These are phyloP conservation scores for Hepsetus odoe DNA, from an alignment of 2,113 vertebrate species.

Conservation along the genomic window DNA sequence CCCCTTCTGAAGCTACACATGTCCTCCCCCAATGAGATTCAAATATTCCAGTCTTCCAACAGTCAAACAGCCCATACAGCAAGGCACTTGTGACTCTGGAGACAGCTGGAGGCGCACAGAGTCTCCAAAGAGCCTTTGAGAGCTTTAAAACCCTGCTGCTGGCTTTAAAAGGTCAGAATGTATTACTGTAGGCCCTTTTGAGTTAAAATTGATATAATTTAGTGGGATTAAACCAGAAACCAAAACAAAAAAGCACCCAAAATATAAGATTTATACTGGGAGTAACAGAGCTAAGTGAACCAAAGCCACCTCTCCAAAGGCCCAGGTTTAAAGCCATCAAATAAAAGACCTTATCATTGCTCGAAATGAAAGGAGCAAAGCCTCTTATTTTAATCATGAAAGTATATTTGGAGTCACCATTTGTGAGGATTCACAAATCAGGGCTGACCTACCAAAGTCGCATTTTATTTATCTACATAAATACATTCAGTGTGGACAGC, in stretches of 20 bases:
- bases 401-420: not conserved
- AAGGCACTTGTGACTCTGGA: slow-evolving; percentile 50
- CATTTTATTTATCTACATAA: not conserved
- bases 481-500: not conserved
- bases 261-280: slow-evolving; percentile 36
- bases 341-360: slow-evolving; percentile 19
- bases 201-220: slow-evolving; percentile 41
- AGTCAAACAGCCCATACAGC: slow-evolving; percentile 62
- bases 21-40: slow-evolving; percentile 63
- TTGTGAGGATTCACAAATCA: not conserved
- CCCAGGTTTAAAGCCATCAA: slow-evolving; percentile 58
- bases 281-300: slow-evolving; percentile 19
- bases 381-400: not conserved
- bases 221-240: slow-evolving; percentile 39
- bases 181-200: slow-evolving; percentile 8
- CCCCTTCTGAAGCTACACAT: slow-evolving; percentile 50
- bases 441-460: not conserved
- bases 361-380: not conserved
- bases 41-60: slow-evolving; percentile 69
- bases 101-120: slow-evolving; percentile 55
- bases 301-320: slow-evolving; percentile 61
- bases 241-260: not conserved
- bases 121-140: slow-evolving; percentile 39
- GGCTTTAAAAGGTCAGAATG: slow-evolving; percentile 43
- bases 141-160: slow-evolving; percentile 55